phyloP scores from a whole-genome alignment of 2,888 invertebrate species.

The Hetaerina titia region DNA sequence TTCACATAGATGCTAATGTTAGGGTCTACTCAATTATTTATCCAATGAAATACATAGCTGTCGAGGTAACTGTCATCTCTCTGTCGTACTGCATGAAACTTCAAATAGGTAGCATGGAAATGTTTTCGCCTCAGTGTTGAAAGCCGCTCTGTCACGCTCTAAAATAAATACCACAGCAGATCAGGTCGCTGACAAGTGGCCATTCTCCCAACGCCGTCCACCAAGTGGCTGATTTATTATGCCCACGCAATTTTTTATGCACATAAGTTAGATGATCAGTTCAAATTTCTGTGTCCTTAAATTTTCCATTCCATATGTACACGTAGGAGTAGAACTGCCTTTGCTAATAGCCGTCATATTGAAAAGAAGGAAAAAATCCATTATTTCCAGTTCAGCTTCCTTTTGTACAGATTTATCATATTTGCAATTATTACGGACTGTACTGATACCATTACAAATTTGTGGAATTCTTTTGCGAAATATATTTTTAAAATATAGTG shows the following conservation, averaged over 20 bases:
- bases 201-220: not conserved
- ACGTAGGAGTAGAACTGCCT: not conserved
- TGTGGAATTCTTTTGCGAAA: too few species aligned
- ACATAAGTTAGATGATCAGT: not conserved
- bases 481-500: too few species aligned
- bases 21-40: too few species aligned
- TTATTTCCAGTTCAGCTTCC: not conserved
- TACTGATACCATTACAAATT: too few species aligned
- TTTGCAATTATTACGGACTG: too few species aligned
- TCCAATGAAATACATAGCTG: too few species aligned
- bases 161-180: not conserved
- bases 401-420: too few species aligned
- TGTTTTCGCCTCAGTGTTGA: not conserved
- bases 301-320: not conserved
- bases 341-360: not conserved
- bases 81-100: not conserved
- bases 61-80: too few species aligned
- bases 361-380: not conserved
- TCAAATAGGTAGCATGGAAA: not conserved
- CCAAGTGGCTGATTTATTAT: slow-evolving; percentile 14
- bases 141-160: not conserved
- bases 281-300: not conserved
- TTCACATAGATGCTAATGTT: too few species aligned
- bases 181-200: not conserved
- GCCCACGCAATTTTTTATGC: not conserved